phyloP scores from a whole-genome alignment of 1,140 invertebrate genomes.

The Aphaenogaster ashmeadi region DNA sequence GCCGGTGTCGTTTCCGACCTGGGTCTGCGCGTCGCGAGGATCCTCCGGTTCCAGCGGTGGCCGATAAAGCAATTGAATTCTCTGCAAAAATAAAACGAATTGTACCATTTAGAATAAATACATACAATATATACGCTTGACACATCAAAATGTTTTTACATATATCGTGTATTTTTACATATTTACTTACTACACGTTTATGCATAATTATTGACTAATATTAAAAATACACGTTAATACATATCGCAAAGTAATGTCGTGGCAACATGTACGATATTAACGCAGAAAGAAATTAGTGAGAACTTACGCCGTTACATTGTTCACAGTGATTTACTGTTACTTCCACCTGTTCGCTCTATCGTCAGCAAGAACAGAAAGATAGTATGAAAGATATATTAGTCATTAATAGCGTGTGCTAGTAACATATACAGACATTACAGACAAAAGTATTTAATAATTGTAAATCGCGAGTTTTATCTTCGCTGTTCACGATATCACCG shows the following conservation, averaged over 20 bases:
- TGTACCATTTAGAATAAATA: neutral
- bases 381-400: constrained; percentile 15
- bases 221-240: neutral
- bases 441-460: neutral
- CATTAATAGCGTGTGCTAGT: neutral
- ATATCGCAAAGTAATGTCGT: neutral
- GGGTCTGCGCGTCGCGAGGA: constrained; percentile 76
- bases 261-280: neutral
- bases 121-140: neutral
- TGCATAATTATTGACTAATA: neutral
- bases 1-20: constrained; percentile 75
- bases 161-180: too few relatives aligned
- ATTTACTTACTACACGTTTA: neutral
- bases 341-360: constrained; percentile 84
- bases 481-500: neutral
- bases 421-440: neutral
- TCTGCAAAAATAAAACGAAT: constrained; percentile 84
- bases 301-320: constrained; percentile 86
- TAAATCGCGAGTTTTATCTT: neutral
- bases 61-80: constrained; percentile 92
- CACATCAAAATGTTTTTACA: neutral
- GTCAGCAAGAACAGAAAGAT: constrained; percentile 77
- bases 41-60: constrained; percentile 88
- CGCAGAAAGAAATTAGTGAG: constrained; percentile 24
- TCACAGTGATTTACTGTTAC: constrained; percentile 85